Evolutionary conservation across 2,113 vertebrate genomes (phyloP), one percentile per base, ranked within the genome.

Genomic region (Tragelaphus imberbis): DNA sequence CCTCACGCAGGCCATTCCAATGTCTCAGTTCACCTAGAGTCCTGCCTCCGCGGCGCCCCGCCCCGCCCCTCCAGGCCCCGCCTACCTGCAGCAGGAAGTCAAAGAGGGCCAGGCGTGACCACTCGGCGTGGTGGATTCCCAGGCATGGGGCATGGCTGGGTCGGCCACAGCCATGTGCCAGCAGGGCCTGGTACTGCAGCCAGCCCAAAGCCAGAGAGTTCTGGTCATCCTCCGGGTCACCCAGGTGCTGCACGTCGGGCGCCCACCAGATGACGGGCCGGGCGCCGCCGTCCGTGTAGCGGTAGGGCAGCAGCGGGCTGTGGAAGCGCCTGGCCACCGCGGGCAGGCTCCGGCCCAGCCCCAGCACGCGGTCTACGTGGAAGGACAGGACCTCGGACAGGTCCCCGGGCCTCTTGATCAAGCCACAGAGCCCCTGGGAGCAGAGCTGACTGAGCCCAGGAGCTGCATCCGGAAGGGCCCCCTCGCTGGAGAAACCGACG

Each of bases 61-160:
- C 33, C 63, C 90, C 88, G 0, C 55, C 19, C 25, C 0, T 5
- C 56, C 93, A 2, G 1, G 12, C 25, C 75, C 88, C 88, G 59
- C 98, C 94, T 99, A 99, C 99, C 99, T 99, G 99, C 51, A 99
- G 98, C 91, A 99, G 98, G 96, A 99, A 99, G 98, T 99, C 99
- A 17, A 99, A 99, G 85, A 99, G 99, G 0, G 99, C 99, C 98
- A 99, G 97, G 56, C 98, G 98, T 7, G 99, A 99, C 99, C 99
- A 99, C 96, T 99, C 99, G 0, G 99, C 90, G 1, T 58, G 99
- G 2, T 97, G 98, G 92, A 99, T 98, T 81, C 98, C 98, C 75
- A 98, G 98, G 96, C 99, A 99, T 0, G 98, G 98, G 14, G 88
- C 6, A 0, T 91, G 96, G 79, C 68, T 28, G 0, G 2, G 97